Base-by-base conservation (phyloP, 2,113 vertebrate genomes). In the Sinocyclocheilus anophthalmus region DNA sequence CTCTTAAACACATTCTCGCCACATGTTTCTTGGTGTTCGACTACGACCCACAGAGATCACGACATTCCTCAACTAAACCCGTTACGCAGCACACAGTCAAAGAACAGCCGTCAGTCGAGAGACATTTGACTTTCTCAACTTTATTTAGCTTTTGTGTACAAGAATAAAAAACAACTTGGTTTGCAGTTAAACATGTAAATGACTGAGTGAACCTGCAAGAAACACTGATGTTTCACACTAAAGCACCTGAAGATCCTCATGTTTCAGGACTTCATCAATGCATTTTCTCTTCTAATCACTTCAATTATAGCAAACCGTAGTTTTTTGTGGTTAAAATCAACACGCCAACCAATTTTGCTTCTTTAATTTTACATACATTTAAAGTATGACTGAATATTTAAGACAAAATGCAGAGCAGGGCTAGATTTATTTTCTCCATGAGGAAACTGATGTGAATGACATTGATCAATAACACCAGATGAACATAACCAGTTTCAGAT, bases 111-210 rank as follows among this genome's bases (percentile, higher is more conserved):
- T 63, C 61, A 24, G n/a, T 13, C 1, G 1, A 26, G 61, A 63
- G 16, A 48, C 2, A 55, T 55, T 18, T 5, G 53, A 45, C 53
- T 9, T 84, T 48, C 11, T 26, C 9, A 14, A 9, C 55, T 77
- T 85, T 45, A 85, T 50, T 65, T 4, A 7, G 76, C 3, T 85
- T 30, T 16, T 69, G 59, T 55, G 50, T 48, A 61, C 55, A 84
- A 37, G 20, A 22, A 55, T 76, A 18, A 26, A 30, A 76, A n/a
- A 30, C 26, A 26, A 0, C 22, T 73, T 22, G 18, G 13, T 14
- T 76, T 48, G 11, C 22, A 26, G 13, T n/a, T 45, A 48, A 75
- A 75, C 42, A 8, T 13, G 18, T n/a, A 26, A 5, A 75, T 45
- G 70, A 9, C 42, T 63, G 59, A 63, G n/a, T 4, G 5, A 65